Evolutionary conservation across 2,888 invertebrate species (phyloP).

Genomic region (Callinectes sapidus): DNA sequence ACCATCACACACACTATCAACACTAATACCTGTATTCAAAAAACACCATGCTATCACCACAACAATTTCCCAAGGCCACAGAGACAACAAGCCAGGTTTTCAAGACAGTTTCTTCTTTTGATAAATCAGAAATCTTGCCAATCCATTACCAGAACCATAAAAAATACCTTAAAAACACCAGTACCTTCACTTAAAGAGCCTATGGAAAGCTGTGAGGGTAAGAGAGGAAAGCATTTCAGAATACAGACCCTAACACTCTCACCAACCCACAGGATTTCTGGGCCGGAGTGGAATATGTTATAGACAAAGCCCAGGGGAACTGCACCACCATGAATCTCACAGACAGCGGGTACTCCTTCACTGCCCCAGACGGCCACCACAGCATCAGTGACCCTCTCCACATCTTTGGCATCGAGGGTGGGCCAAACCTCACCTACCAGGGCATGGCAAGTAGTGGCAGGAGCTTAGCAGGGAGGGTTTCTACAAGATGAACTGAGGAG

Average conservation of each 20-base stretch:
- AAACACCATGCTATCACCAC: too few species aligned
- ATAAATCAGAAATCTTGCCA: too few species aligned
- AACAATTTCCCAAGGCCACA: too few species aligned
- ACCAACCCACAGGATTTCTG: slow-evolving; percentile 40
- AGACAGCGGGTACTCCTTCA: slow-evolving; percentile 28
- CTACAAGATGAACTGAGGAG: background rate
- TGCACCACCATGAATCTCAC: slow-evolving; percentile 52
- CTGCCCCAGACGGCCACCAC: slow-evolving; percentile 20
- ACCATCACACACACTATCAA: background rate
- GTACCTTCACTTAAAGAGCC: too few species aligned
- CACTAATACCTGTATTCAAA: background rate
- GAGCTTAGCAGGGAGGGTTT: background rate
- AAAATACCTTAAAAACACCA: too few species aligned
- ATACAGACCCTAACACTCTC: background rate
- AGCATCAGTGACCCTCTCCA: slow-evolving; percentile 41
- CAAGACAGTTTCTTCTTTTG: too few species aligned
- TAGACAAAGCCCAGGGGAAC: slow-evolving; percentile 54
- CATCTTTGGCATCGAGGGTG: slow-evolving; percentile 35
- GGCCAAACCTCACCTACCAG: slow-evolving; percentile 50
- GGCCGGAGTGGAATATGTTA: slow-evolving; percentile 51
- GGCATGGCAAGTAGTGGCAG: slow-evolving; percentile 42
- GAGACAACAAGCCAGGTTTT: too few species aligned
- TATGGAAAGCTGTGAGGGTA: too few species aligned
- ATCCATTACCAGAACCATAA: too few species aligned
- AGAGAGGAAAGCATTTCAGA: too few species aligned